phyloP scores from a whole-genome alignment of 2,888 invertebrate genomes.

The Anoncus sp. region DNA sequence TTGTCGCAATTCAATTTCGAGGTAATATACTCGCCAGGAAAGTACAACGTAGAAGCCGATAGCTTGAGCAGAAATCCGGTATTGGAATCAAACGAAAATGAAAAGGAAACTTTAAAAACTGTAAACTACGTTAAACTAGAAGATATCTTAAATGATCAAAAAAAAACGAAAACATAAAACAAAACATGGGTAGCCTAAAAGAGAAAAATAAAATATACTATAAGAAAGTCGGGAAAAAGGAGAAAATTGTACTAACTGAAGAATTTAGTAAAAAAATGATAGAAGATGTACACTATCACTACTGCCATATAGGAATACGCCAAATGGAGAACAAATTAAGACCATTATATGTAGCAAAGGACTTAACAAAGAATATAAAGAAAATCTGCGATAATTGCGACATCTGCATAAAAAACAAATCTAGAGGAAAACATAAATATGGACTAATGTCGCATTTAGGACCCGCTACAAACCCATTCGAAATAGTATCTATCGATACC shows the following conservation, averaged over 20 bases:
- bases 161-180: no score
- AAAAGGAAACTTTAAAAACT: constrained; percentile 61
- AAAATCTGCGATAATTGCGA: constrained; percentile 47
- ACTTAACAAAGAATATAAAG: constrained; percentile 56
- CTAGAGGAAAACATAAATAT: not conserved
- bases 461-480: not conserved
- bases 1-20: constrained; percentile 68
- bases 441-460: constrained; percentile 1
- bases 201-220: constrained; percentile 38
- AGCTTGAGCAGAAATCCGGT: constrained; percentile 68
- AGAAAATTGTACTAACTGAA: constrained; percentile 29
- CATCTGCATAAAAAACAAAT: constrained; percentile 13
- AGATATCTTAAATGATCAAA: no score
- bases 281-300: constrained; percentile 1
- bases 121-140: constrained; percentile 52
- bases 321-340: constrained; percentile 5
- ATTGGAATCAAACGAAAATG: constrained; percentile 58
- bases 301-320: constrained; percentile 60
- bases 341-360: not conserved
- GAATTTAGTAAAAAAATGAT: constrained; percentile 6
- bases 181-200: no score
- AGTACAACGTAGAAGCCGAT: constrained; percentile 67
- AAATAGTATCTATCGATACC: constrained; percentile 2
- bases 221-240: constrained; percentile 43
- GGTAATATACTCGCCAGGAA: constrained; percentile 67